phyloP scores from a whole-genome alignment of 1,140 invertebrate species.

The Bemisia tabaci region DNA sequence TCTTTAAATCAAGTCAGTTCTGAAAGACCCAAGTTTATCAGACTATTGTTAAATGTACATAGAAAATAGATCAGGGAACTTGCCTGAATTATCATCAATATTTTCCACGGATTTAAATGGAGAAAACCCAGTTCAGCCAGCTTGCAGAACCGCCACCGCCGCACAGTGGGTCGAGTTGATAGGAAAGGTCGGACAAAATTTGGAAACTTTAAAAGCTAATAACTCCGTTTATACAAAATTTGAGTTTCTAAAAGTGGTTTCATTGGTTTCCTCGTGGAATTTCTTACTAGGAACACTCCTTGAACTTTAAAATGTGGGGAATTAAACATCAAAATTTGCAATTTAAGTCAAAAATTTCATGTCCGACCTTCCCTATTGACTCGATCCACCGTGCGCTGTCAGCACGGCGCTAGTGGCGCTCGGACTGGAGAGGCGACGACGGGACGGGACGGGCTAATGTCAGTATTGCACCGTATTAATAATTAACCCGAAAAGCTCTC shows the following conservation, averaged over 20 bases:
- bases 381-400: neutral
- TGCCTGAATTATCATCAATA: no score
- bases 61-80: no score
- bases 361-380: neutral
- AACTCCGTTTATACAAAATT: no score
- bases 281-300: neutral
- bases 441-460: neutral
- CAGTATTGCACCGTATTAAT: neutral
- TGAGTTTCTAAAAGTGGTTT: no score
- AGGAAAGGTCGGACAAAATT: no score
- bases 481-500: neutral
- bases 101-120: no score
- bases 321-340: neutral
- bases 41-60: no score
- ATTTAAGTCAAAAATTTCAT: neutral
- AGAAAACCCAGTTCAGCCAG: no score
- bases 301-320: neutral
- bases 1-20: constrained; percentile 1
- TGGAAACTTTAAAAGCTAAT: no score
- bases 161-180: no score
- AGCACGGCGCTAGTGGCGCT: no score
- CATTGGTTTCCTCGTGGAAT: neutral
- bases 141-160: no score
- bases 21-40: neutral
- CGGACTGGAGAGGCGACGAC: neutral